Base-by-base conservation (phyloP, 2,888 invertebrate species). In the Teleiodes luculella region DNA sequence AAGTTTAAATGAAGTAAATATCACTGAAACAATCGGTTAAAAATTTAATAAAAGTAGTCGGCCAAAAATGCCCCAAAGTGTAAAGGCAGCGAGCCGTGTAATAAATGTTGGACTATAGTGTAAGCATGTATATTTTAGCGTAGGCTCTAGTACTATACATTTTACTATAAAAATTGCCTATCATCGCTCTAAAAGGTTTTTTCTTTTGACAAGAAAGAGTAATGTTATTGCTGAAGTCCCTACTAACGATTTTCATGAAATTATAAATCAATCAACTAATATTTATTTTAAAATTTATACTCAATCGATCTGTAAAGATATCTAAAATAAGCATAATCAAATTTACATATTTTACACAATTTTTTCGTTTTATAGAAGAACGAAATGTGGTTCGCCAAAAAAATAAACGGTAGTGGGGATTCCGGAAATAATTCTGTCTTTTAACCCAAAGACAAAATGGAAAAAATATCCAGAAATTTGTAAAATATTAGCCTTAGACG, bases 401-500 rank as follows among this genome's bases (percentile, higher is more conserved):
- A 20, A 31, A 11, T 31, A 51, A 31, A 31, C 6, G 33, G 31
- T 33, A 20, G 46, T 39, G 50, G 35, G 6, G n/a, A 43, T 28
- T 28, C 13, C 7, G 5, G n/a, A 28, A 43, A 43, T 43, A 24
- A 7, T 6, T 18, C 46, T 55, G 54, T 48, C 37, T 53, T 55
- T 53, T 55, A 36, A 53, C 56, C 45, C 51, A 51, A 51, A 51
- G 51, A 59, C 43, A 59, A 48, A 57, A 54, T 43, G 56, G 13
- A 57, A 56, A 66, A 24, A 24, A 4, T 24, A 67, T 64, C 66
- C 68, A 57, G 62, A 68, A 63, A 64, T 61, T 72, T 88, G 86
- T 88, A 88, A 83, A 78, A 78, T 86, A 83, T 70, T 82, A 85
- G 78, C 67, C 67, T 66, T 83, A 80, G 72, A 64, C 45, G 57